Base-by-base conservation (phyloP, 2,888 invertebrate species). In the Eurytoma californica region DNA sequence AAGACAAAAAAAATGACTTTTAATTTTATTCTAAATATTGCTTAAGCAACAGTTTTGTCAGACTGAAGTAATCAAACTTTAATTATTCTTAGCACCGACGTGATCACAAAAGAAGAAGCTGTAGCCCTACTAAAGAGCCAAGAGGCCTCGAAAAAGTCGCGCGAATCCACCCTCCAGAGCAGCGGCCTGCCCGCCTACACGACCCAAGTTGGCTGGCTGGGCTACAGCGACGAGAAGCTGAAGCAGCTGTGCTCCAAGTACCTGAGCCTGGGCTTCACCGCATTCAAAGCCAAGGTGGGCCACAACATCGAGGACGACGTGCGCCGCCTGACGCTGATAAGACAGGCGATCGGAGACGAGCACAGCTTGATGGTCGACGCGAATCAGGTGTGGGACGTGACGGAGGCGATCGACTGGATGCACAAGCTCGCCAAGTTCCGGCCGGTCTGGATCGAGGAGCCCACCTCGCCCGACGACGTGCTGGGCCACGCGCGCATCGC, bases 261-360 rank as follows among this genome's bases (percentile, higher is more conserved):
- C 87, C 87, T 97, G 80, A 92, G 92, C 9, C 91, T 94, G 66
- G 97, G 97, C 16, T 97, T 95, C 88, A 94, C 93, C 0, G 93
- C 94, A 70, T 97, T 97, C 89, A 98, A 98, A 91, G 92, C 96
- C 14, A 98, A 98, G 92, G 97, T 98, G n/a, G 98, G 97, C 0
- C 92, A 93, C 81, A 93, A 94, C 89, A 88, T 97, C 20, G 92
- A 95, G 80, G 95, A 95, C 83, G 97, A 97, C 87, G 93, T 93
- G 61, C 92, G 93, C 82, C 91, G 97, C 80, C 94, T 96, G 85
- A 91, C 91, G 83, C 91, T 95, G 12, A 94, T 97, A 3, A 92
- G 97, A 55, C 92, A 94, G 80, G 92, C 92, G 53, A 96, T 97
- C 83, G 97, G 97, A 5, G 91, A 93, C 84, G 93, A 96, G 28